A percentile compares a stretch with the other conserved stretches of the same genome.
Conservation (phyloP, 2,797 vertebrate genomes). For the Sphenodon punctatus region DNA sequence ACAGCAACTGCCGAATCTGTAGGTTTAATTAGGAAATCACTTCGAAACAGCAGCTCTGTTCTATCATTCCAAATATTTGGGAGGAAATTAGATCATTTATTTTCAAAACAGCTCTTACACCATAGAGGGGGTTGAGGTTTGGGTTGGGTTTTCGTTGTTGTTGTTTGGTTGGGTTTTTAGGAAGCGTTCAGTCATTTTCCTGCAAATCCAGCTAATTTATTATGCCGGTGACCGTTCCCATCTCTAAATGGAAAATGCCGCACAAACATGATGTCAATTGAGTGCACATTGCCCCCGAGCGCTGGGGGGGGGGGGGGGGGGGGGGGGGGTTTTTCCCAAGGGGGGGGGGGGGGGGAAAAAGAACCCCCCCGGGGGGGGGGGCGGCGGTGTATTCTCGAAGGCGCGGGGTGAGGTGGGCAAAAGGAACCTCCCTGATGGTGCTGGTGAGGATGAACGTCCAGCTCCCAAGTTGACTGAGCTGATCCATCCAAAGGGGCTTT, state of each 20-base stretch:
- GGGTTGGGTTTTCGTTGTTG: too few relatives aligned
- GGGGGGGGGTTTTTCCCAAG: background rate
- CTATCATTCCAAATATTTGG: background rate
- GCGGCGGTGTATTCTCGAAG: too few relatives aligned
- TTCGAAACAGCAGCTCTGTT: background rate
- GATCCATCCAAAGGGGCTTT: too few relatives aligned
- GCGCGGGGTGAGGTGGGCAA: too few relatives aligned
- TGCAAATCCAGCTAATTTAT: background rate
- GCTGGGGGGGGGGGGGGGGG: fast-evolving
- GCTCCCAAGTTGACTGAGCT: too few relatives aligned
- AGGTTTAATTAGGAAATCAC: background rate
- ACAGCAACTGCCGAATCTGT: background rate
- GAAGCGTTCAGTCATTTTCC: background rate
- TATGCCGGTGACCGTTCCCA: background rate
- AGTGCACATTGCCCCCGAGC: background rate
- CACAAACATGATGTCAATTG: background rate
- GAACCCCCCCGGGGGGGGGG: too few relatives aligned
- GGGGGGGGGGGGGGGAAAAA: too few relatives aligned
- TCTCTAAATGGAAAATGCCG: background rate
- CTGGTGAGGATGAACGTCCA: too few relatives aligned
- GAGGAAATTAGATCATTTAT: background rate
- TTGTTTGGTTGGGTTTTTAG: too few relatives aligned
- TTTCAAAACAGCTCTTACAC: background rate
- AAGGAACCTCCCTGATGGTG: too few relatives aligned
- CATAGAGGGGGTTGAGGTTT: too few relatives aligned